Conservation (phyloP, 1,140 invertebrate species). For the Bathynomus jamesi region DNA sequence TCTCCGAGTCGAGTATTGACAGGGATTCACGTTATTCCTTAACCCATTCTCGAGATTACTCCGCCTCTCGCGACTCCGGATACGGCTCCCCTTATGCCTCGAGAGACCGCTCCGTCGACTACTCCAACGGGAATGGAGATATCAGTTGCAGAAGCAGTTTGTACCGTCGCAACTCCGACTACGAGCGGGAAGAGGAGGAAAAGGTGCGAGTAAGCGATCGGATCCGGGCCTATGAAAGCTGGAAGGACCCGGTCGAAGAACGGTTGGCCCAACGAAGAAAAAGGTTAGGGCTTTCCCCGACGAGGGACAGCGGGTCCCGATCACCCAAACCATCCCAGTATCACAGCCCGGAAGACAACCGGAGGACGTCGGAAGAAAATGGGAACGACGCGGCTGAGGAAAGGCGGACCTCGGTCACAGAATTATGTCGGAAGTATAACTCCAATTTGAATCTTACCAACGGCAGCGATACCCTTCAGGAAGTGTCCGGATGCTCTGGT, state of each 20-base stretch:
- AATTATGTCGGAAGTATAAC: no score
- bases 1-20: not conserved
- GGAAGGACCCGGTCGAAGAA: not conserved
- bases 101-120: not conserved
- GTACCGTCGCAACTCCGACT: not conserved
- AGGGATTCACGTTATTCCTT: not conserved
- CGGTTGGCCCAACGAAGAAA: not conserved
- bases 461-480: no score
- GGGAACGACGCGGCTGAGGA: no score
- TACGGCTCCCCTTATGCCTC: not conserved
- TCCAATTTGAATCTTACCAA: no score
- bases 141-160: not conserved
- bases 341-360: no score
- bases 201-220: not conserved
- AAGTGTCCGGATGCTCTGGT: not conserved
- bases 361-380: no score
- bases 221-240: not conserved
- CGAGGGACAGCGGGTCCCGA: no score
- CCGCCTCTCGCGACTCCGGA: not conserved
- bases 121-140: not conserved
- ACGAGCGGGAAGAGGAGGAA: not conserved
- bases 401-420: no score
- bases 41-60: not conserved
- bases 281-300: not conserved
- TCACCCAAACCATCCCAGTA: no score